Percentiles rank a stretch among this genome's conserved stretches.
Evolutionary conservation across 2,113 vertebrate species (phyloP).

Genomic region (Plecturocebus donacophilus): DNA sequence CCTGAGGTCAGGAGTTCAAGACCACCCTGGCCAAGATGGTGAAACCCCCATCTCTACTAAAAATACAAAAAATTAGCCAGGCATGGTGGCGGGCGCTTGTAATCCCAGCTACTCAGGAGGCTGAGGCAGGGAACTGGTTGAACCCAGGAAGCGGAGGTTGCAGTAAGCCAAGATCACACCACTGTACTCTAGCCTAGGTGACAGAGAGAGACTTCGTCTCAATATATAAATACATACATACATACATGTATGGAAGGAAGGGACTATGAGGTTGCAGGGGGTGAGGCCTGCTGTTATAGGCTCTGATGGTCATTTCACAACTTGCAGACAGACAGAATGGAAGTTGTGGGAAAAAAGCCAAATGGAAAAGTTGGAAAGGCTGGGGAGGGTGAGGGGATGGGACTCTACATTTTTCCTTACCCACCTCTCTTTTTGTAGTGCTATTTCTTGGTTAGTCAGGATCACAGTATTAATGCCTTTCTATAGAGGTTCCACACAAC

Average conservation of each 20-base stretch:
- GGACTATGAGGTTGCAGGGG: neutral
- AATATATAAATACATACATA: too few relatives aligned
- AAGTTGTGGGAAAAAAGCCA: neutral
- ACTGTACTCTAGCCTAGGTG: too few relatives aligned
- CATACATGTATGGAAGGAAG: neutral
- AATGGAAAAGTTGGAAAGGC: neutral
- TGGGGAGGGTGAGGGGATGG: neutral
- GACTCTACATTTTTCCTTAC: neutral
- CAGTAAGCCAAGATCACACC: too few relatives aligned
- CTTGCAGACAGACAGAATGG: neutral
- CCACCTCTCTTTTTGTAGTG: neutral
- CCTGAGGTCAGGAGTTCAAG: too few relatives aligned
- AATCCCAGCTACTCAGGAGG: too few relatives aligned
- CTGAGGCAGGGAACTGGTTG: too few relatives aligned
- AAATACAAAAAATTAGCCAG: too few relatives aligned
- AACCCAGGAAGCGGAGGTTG: too few relatives aligned
- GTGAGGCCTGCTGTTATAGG: neutral
- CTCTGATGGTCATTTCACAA: neutral
- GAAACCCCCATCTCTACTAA: too few relatives aligned
- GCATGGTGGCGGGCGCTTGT: too few relatives aligned
- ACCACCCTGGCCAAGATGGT: too few relatives aligned
- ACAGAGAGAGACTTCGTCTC: too few relatives aligned
- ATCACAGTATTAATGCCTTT: neutral
- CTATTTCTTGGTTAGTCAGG: neutral
- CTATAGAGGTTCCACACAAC: neutral